Conservation (phyloP, 35 echinoderm and acorn worm genomes). For the Eucidaris tribuloides region DNA sequence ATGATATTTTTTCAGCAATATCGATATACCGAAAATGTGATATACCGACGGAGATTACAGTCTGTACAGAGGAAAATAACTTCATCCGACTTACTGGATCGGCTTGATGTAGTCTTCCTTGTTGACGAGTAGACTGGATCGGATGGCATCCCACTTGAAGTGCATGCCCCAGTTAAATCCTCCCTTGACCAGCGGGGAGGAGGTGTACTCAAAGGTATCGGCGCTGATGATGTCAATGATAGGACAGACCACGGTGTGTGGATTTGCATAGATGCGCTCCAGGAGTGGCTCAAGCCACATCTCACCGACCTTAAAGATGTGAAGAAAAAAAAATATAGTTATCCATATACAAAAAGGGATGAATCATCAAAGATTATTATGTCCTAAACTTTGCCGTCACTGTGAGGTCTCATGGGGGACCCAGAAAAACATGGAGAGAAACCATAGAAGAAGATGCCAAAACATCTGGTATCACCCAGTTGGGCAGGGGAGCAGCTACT, state of each 20-base stretch:
- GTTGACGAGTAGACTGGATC: constrained; percentile 16
- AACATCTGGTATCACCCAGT: constrained; percentile 58
- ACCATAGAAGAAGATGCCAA: too few species aligned
- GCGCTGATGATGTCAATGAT: constrained; percentile 96
- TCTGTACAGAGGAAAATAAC: not conserved
- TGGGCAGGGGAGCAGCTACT: constrained; percentile 49
- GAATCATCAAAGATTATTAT: too few species aligned
- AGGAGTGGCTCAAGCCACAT: constrained; percentile 92
- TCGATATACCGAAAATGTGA: too few species aligned
- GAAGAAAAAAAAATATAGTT: not conserved
- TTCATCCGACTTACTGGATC: constrained; percentile 74
- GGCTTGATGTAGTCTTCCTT: constrained; percentile 84
- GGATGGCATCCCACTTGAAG: constrained; percentile 91
- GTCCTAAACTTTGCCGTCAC: constrained; percentile 35
- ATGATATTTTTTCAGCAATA: too few species aligned
- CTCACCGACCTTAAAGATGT: constrained; percentile 66
- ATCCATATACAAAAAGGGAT: constrained; percentile 10
- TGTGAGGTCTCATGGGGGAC: not conserved
- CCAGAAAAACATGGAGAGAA: too few species aligned
- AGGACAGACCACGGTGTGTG: constrained; percentile 78
- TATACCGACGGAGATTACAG: not conserved
- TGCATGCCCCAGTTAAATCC: constrained; percentile 99
- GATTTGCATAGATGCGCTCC: constrained; percentile 62
- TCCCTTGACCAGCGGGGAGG: constrained; percentile 86
- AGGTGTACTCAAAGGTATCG: constrained; percentile 80